Evolutionary conservation across 1,140 invertebrate species (phyloP).

Genomic region (Eriocheir sinensis): DNA sequence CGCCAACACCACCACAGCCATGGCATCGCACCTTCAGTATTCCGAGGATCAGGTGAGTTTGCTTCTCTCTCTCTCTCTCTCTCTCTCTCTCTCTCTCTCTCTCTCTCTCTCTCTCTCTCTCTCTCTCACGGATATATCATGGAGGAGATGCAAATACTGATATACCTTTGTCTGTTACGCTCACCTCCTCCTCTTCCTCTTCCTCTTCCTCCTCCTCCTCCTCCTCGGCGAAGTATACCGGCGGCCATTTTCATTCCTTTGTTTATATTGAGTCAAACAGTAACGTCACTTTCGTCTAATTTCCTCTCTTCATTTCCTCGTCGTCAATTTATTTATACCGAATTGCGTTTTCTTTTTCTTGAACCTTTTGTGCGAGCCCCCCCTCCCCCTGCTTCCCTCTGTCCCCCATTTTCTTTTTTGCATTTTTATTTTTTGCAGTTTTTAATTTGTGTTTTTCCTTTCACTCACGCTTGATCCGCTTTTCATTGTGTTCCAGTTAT

Average conservation of each 20-base stretch:
- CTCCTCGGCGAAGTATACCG: neutral
- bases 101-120: neutral
- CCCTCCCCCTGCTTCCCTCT: neutral
- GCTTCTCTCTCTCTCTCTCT: neutral
- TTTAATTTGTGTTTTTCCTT: too few relatives aligned
- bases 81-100: neutral
- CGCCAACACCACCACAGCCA: slow-evolving; percentile 39
- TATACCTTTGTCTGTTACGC: slow-evolving; percentile 40
- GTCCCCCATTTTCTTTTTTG: neutral
- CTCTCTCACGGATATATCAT: slow-evolving; percentile 11
- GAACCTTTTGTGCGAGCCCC: neutral
- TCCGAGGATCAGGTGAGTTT: slow-evolving; percentile 69
- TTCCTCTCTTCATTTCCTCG: neutral
- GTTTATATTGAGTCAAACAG: neutral
- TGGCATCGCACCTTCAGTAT: slow-evolving; percentile 73
- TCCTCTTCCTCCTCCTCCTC: slow-evolving; percentile 24
- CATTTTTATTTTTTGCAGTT: neutral
- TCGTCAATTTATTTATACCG: too few relatives aligned
- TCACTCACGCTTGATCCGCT: neutral
- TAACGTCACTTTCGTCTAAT: neutral
- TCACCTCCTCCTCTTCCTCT: too few relatives aligned
- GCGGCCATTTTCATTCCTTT: neutral
- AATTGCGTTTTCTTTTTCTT: too few relatives aligned
- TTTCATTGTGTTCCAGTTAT: neutral
- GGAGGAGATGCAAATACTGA: neutral